Evolutionary conservation across 2,113 vertebrate genomes (phyloP).

Genomic region (Engraulis encrasicolus): DNA sequence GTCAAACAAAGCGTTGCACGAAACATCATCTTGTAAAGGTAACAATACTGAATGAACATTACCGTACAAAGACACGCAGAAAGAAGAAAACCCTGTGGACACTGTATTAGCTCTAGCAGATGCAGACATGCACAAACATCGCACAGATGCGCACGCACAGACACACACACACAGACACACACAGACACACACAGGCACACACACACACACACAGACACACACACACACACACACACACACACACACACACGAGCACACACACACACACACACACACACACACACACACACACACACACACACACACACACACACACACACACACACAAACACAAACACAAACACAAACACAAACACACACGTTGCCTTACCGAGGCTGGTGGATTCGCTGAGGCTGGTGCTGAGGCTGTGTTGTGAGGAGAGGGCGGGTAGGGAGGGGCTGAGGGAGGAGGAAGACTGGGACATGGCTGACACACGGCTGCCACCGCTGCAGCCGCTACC

Average conservation of each 20-base stretch:
- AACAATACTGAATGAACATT: too few species aligned
- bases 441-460: constrained; percentile 84
- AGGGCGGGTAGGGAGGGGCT: constrained; percentile 44
- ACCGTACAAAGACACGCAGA: too few species aligned
- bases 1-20: too few species aligned
- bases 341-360: not conserved
- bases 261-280: constrained; percentile 8
- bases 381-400: constrained; percentile 82
- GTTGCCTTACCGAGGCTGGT: constrained; percentile 43
- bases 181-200: not conserved
- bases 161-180: not conserved
- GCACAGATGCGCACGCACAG: too few species aligned
- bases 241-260: constrained; percentile 20
- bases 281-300: not conserved
- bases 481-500: constrained; percentile 82
- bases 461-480: too few species aligned
- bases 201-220: not conserved
- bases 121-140: too few species aligned
- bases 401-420: constrained; percentile 57
- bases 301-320: not conserved
- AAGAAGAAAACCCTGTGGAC: too few species aligned
- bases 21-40: too few species aligned
- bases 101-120: too few species aligned
- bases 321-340: not conserved
- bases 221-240: not conserved